Evolutionary conservation across 92 coral and sea anemone genomes (phyloP), one percentile per base, ranked within the genome.

Genomic region (Diadumene lineata): DNA sequence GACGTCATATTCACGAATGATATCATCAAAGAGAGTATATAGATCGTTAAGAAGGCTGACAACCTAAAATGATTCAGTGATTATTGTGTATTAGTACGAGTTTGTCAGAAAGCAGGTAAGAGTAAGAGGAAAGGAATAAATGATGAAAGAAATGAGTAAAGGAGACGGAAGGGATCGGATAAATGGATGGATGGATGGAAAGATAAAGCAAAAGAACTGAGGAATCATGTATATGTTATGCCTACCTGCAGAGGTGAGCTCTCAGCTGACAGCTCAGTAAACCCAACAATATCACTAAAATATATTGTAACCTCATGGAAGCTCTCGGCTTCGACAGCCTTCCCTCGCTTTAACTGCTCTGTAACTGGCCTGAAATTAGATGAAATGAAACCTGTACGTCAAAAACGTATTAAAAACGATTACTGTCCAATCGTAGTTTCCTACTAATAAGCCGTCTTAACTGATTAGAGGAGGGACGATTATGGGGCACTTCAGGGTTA

Each of bases 211-310:
- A 44, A 8, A 8, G 51, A 44, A 44, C 51, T 7, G 34, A 0
- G 0, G 43, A 64, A 15, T n/a, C 24, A 1, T 0, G 31, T 44
- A 7, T 17, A 32, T 23, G 19, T 31, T 31, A n/a, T 10, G 34
- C 70, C 11, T 34, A 92, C 98, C 94, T 94, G 98, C 28, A 94
- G 81, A 0, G 98, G 98, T 7, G 91, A 75, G 33, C 98, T 94
- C 77, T 94, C 98, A 8, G 97, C 98, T 22, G 94, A 94, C 16
- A 94, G 91, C 64, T 94, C 97, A 19, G 98, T 94, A 27, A 94
- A 94, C 1, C 94, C 93, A 4, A 94, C 98, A 53, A 94, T 94
- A 68, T 94, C 98, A 56, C 98, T 94, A 69, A 94, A 94, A 75
- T 94, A 94, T 44, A 94, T 92, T 0, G 98, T 88, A 7, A 94